A percentile compares a stretch with the other conserved stretches of the same genome.
phyloP scores from a whole-genome alignment of 2,113 vertebrate genomes.

The Columba livia region DNA sequence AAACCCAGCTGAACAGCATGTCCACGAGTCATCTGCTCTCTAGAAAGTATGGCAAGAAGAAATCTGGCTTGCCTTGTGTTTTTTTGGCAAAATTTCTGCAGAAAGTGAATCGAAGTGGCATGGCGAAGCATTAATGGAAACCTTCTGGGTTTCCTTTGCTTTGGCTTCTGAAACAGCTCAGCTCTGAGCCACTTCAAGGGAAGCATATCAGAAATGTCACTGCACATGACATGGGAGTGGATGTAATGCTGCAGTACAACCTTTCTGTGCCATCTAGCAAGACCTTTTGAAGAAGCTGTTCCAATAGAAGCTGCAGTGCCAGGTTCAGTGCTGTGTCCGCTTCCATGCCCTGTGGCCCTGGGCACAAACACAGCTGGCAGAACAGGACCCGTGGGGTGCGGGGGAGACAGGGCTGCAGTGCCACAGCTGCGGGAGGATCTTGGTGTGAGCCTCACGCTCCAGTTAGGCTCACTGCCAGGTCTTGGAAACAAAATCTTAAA shows the following conservation, averaged over 20 bases:
- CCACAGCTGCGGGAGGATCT: neutral
- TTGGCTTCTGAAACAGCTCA: neutral
- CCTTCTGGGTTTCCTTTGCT: neutral
- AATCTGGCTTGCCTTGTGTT: neutral
- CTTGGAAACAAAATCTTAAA: neutral
- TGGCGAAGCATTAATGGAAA: neutral
- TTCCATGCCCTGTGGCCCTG: neutral
- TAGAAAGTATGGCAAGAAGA: conserved; percentile 4
- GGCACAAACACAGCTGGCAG: neutral
- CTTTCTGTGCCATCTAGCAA: neutral
- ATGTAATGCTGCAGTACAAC: neutral
- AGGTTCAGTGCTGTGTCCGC: neutral
- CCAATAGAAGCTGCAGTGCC: neutral
- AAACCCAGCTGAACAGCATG: conserved; percentile 55
- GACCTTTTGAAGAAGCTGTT: neutral
- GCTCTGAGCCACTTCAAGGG: neutral
- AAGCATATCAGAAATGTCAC: neutral
- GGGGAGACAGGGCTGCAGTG: neutral
- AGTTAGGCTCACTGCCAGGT: neutral
- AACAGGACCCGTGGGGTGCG: neutral
- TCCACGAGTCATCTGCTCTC: neutral
- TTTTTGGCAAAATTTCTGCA: conserved; percentile 5
- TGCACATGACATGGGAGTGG: accelerated
- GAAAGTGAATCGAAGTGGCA: conserved; percentile 11
- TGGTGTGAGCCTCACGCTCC: neutral